phyloP scores from a whole-genome alignment of 2,113 vertebrate genomes.

The Odontesthes bonariensis region DNA sequence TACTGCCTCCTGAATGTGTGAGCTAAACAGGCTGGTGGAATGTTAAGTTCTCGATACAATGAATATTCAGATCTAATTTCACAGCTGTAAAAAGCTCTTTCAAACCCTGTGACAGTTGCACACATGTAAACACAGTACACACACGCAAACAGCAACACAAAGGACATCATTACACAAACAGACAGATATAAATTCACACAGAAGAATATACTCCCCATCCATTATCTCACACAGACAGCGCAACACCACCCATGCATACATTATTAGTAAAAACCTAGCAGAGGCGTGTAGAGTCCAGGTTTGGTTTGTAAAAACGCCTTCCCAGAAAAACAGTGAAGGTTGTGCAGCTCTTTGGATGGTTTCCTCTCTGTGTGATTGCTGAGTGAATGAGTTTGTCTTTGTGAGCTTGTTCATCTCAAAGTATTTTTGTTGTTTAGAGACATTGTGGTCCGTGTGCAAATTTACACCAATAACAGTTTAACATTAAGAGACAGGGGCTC shows the following conservation, averaged over 20 bases:
- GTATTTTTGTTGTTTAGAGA: constrained; percentile 42
- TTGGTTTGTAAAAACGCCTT: constrained; percentile 14
- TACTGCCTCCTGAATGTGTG: constrained; percentile 39
- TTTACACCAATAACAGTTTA: constrained; percentile 51
- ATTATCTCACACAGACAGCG: constrained; percentile 59
- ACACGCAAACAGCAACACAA: constrained; percentile 32
- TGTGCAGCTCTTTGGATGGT: constrained; percentile 9
- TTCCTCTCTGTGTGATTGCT: constrained; percentile 12
- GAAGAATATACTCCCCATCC: constrained; percentile 35
- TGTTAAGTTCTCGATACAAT: constrained; percentile 65
- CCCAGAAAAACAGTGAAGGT: background rate
- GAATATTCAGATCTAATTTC: constrained; percentile 75
- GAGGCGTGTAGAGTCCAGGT: background rate
- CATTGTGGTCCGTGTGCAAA: constrained; percentile 46
- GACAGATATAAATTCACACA: constrained; percentile 36
- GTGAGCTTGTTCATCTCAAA: constrained; percentile 36
- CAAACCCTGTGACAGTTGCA: background rate
- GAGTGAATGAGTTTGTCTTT: constrained; percentile 46
- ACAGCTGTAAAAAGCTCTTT: constrained; percentile 38
- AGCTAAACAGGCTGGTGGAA: constrained; percentile 49
- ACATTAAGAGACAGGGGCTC: constrained; percentile 54
- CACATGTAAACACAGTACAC: background rate
- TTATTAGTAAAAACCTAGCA: constrained; percentile 32
- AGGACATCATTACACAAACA: constrained; percentile 56
- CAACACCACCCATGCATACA: constrained; percentile 24